phyloP scores from a whole-genome alignment of 2,888 invertebrate species.

The Nomada goodeniana region DNA sequence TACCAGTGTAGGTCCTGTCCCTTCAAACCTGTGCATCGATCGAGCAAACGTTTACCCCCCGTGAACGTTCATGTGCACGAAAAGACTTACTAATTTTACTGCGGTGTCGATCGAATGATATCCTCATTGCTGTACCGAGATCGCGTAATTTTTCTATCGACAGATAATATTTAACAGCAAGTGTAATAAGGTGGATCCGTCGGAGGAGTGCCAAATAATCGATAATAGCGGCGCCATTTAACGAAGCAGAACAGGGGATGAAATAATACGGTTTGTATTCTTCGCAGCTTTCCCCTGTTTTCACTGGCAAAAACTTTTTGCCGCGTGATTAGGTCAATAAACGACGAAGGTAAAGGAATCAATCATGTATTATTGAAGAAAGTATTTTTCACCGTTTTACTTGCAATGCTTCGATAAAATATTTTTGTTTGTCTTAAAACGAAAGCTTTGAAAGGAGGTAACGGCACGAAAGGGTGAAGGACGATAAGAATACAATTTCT shows the following conservation, averaged over 20 bases:
- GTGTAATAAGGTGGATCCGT: conserved; percentile 21
- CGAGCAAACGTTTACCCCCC: no score
- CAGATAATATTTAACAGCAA: neutral
- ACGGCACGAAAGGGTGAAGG: neutral
- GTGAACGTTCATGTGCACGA: no score
- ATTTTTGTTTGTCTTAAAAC: neutral
- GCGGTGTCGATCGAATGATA: neutral
- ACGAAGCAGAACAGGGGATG: conserved; percentile 29
- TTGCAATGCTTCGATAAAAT: neutral
- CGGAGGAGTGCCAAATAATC: conserved; percentile 59
- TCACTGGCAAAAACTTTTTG: neutral
- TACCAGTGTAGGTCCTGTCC: no score
- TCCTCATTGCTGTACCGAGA: neutral
- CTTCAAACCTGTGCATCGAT: no score
- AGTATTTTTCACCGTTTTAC: neutral
- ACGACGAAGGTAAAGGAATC: neutral
- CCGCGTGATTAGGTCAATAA: neutral
- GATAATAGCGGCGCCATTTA: conserved; percentile 60
- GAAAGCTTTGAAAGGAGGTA: neutral
- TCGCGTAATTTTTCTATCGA: conserved; percentile 11
- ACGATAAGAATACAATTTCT: neutral
- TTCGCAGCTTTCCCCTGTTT: neutral
- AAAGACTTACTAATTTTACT: no score
- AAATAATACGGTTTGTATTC: conserved; percentile 1
- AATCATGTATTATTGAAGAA: neutral